Conservation (phyloP, 2,888 invertebrate species). For the Lingula anatina region DNA sequence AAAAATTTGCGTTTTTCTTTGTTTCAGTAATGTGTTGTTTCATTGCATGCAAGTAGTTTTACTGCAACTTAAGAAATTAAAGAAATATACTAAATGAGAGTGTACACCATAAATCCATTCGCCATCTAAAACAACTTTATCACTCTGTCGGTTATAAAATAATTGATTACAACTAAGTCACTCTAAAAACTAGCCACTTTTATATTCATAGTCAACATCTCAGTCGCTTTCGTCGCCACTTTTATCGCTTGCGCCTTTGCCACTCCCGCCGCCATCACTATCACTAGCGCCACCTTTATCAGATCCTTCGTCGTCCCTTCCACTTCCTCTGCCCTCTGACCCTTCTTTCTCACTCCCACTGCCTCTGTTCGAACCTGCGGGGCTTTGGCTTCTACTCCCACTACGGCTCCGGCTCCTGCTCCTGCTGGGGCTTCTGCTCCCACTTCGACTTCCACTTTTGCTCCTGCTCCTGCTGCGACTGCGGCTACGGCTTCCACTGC, state of each 20-base stretch:
- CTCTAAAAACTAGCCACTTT: too few species aligned
- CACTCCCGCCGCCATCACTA: slow-evolving; percentile 1
- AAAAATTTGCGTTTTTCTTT: too few species aligned
- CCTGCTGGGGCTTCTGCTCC: slow-evolving; percentile 8
- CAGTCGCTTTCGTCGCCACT: too few species aligned
- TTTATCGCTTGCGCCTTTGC: neutral
- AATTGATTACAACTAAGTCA: too few species aligned
- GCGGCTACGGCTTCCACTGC: slow-evolving; percentile 5
- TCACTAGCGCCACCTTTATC: neutral
- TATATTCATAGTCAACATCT: too few species aligned
- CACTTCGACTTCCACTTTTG: slow-evolving; percentile 6
- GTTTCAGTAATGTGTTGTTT: too few species aligned
- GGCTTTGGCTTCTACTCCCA: slow-evolving; percentile 1
- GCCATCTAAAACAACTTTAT: too few species aligned
- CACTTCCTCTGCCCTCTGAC: neutral
- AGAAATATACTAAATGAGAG: too few species aligned
- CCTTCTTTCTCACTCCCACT: neutral
- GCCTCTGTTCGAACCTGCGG: neutral
- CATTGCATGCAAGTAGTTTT: too few species aligned
- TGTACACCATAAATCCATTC: too few species aligned
- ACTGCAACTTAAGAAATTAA: too few species aligned
- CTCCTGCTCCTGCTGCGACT: slow-evolving; percentile 8
- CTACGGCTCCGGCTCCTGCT: slow-evolving; percentile 5
- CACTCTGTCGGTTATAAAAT: too few species aligned
- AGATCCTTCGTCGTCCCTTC: neutral